A percentile compares a stretch with the other conserved stretches of the same genome.
Conservation (phyloP, 2,113 vertebrate species). For the Plotosus lineatus region DNA sequence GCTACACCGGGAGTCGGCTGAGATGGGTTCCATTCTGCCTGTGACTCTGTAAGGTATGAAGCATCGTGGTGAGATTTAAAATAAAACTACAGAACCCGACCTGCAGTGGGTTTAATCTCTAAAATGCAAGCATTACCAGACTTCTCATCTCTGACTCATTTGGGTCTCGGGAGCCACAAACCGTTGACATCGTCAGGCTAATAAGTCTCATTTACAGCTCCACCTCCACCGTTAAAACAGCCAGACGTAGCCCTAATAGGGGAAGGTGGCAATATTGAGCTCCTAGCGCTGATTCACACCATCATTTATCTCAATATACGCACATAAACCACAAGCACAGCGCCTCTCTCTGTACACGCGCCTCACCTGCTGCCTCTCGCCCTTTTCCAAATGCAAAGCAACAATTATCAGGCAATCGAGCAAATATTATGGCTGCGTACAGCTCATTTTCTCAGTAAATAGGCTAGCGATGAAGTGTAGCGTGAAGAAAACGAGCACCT, state of each 20-base stretch:
- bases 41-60: too few relatives aligned
- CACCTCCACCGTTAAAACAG: constrained; percentile 60
- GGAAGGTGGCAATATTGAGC: constrained; percentile 52
- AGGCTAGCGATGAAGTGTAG: background rate
- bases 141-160: background rate
- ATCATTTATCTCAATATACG: constrained; percentile 63
- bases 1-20: too few relatives aligned
- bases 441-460: constrained; percentile 24
- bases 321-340: constrained; percentile 45
- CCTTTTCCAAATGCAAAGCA: constrained; percentile 11
- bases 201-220: constrained; percentile 61
- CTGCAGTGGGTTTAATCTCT: background rate
- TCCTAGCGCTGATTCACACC: constrained; percentile 49
- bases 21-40: too few relatives aligned
- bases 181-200: constrained; percentile 56
- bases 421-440: background rate
- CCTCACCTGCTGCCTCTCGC: constrained; percentile 10
- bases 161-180: constrained; percentile 5
- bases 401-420: constrained; percentile 1
- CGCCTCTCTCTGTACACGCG: background rate
- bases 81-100: background rate
- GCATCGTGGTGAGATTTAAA: too few relatives aligned
- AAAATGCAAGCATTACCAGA: background rate
- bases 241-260: constrained; percentile 66
- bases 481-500: background rate